phyloP scores from a whole-genome alignment of 1,140 invertebrate species.

The Magallana gigas region DNA sequence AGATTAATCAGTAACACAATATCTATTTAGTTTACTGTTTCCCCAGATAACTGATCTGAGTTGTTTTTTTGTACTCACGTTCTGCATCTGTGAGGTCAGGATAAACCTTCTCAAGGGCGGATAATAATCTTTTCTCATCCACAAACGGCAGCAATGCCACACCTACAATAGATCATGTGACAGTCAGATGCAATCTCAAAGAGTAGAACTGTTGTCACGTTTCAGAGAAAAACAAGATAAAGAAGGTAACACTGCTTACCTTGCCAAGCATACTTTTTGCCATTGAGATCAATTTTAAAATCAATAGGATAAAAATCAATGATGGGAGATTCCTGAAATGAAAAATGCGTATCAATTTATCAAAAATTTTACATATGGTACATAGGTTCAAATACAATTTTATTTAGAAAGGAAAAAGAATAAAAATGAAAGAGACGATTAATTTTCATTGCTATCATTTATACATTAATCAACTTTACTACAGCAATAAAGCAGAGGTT shows the following conservation, averaged over 20 bases:
- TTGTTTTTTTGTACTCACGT: constrained; percentile 78
- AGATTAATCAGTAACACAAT: too few species aligned
- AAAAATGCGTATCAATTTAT: not conserved
- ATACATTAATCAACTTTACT: not conserved
- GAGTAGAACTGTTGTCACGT: not conserved
- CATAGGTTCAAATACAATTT: not conserved
- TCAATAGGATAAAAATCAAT: constrained; percentile 99
- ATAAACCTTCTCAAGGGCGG: constrained; percentile 91
- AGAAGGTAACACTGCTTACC: constrained; percentile 77
- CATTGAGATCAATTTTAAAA: constrained; percentile 98
- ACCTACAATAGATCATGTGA: constrained; percentile 78
- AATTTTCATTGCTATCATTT: not conserved
- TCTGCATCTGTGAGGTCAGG: constrained; percentile 89
- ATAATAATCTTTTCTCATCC: constrained; percentile 94
- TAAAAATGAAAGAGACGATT: not conserved
- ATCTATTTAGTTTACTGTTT: too few species aligned
- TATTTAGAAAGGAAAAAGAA: too few species aligned
- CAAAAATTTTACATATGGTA: not conserved
- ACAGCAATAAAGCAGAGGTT: not conserved
- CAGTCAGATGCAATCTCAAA: not conserved
- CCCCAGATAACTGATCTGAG: too few species aligned
- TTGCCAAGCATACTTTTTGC: constrained; percentile 99
- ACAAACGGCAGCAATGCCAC: constrained; percentile 99
- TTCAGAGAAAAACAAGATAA: not conserved
- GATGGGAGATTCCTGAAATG: constrained; percentile 90